These are phyloP conservation scores for Perognathus longimembris DNA, from an alignment of 2,113 vertebrate species.

Conservation along the genomic window DNA sequence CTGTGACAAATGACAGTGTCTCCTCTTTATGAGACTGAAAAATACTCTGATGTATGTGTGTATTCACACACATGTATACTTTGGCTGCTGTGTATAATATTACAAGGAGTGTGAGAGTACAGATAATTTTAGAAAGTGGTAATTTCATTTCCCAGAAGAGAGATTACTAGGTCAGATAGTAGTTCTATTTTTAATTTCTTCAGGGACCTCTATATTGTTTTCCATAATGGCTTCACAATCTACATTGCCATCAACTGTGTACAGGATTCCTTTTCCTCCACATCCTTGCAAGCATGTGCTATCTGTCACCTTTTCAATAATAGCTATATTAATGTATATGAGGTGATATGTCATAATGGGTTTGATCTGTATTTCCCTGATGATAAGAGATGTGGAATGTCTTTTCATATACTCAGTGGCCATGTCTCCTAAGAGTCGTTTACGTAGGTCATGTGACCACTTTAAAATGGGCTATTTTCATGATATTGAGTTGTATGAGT, in stretches of 20 bases:
- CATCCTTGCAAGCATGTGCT: too few relatives aligned
- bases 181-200: not conserved
- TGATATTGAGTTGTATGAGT: not conserved
- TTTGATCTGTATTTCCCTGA: not conserved
- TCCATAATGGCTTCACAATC: not conserved
- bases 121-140: not conserved
- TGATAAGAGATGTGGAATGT: not conserved
- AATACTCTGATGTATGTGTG: too few relatives aligned
- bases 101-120: not conserved
- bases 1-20: not conserved
- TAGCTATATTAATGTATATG: not conserved
- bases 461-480: not conserved
- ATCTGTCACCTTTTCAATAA: not conserved
- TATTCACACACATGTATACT: too few relatives aligned
- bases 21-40: not conserved
- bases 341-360: not conserved
- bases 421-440: not conserved
- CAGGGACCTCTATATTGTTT: not conserved
- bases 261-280: too few relatives aligned
- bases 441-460: not conserved
- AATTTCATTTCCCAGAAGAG: not conserved
- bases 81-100: not conserved
- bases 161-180: not conserved
- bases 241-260: not conserved
- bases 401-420: not conserved